Conservation (phyloP, 1,140 invertebrate genomes). For the Sweltsa coloradensis region DNA sequence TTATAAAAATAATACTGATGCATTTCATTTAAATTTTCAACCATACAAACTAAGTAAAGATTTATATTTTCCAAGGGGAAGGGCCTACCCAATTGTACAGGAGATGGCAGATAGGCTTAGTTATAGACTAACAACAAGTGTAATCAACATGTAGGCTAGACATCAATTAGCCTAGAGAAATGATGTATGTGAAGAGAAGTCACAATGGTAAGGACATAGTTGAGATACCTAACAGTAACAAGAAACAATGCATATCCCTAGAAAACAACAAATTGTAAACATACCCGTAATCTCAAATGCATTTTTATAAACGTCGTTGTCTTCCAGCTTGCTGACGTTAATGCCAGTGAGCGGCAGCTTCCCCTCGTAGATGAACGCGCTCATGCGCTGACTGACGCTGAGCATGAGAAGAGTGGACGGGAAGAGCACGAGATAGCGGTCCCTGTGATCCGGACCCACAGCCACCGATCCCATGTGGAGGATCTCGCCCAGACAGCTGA, state of each 20-base stretch:
- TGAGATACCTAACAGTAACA: too few species aligned
- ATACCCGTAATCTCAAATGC: slow-evolving; percentile 80
- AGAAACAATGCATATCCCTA: too few species aligned
- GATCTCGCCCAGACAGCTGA: slow-evolving; percentile 59
- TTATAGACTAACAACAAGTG: neutral
- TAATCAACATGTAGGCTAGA: neutral
- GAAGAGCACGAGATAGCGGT: slow-evolving; percentile 88
- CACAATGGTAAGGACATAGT: neutral
- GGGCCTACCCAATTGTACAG: neutral
- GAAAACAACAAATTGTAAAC: slow-evolving; percentile 5
- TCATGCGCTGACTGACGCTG: slow-evolving; percentile 79
- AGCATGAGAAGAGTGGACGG: slow-evolving; percentile 77
- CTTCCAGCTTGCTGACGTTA: slow-evolving; percentile 59
- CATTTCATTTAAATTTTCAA: too few species aligned
- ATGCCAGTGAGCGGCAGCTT: slow-evolving; percentile 81
- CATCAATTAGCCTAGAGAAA: neutral
- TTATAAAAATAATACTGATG: too few species aligned
- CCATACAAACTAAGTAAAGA: neutral
- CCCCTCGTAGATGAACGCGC: slow-evolving; percentile 92
- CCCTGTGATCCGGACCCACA: slow-evolving; percentile 65
- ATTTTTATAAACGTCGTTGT: slow-evolving; percentile 68
- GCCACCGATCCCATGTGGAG: slow-evolving; percentile 78
- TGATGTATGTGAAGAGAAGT: neutral
- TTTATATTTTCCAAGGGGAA: neutral
- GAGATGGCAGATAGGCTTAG: neutral